Evolutionary conservation across 1,140 invertebrate genomes (phyloP).

Genomic region (Magallana ariakensis): DNA sequence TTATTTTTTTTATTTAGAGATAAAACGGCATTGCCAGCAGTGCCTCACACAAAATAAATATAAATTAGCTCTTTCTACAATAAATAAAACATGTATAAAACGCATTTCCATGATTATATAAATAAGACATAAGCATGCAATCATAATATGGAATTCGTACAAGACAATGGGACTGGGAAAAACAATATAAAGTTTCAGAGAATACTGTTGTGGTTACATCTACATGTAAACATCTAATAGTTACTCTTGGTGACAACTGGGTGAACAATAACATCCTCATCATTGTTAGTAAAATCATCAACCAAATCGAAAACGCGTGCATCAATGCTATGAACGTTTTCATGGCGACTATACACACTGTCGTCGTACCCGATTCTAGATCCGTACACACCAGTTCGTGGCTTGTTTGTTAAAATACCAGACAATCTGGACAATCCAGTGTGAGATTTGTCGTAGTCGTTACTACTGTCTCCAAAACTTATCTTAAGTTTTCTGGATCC

Average conservation of each 20-base stretch:
- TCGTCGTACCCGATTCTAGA: background rate
- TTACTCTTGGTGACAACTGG: slow-evolving; percentile 5
- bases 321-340: background rate
- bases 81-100: background rate
- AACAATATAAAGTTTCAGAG: background rate
- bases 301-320: background rate
- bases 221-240: background rate
- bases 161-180: slow-evolving; percentile 18
- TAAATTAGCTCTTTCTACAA: slow-evolving; percentile 10
- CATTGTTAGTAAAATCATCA: background rate
- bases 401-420: background rate
- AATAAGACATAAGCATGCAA: background rate
- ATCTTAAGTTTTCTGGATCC: background rate
- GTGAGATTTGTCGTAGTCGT: background rate
- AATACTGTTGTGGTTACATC: background rate
- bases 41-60: background rate
- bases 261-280: background rate
- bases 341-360: background rate
- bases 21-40: background rate
- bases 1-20: background rate
- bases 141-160: slow-evolving; percentile 11
- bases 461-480: background rate
- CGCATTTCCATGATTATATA: background rate
- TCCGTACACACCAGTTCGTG: background rate
- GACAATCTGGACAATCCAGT: background rate